A percentile compares a stretch with the other conserved stretches of the same genome.
phyloP scores from a whole-genome alignment of 1,140 invertebrate species.

The Lasioglossum albipes region DNA sequence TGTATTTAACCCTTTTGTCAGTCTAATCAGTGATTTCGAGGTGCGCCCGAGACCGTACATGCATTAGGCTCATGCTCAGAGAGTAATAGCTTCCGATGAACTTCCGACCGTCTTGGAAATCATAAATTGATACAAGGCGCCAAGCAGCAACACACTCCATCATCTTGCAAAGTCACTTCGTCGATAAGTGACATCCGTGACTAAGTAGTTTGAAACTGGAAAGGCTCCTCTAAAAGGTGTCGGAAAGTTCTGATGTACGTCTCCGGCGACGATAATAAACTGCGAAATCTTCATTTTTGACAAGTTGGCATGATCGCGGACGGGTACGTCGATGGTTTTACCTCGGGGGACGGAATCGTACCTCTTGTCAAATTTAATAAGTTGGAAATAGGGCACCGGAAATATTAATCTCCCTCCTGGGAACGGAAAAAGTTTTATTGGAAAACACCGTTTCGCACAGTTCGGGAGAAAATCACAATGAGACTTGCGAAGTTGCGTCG shows the following conservation, averaged over 20 bases:
- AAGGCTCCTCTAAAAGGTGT: conserved; percentile 28
- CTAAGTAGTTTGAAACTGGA: conserved; percentile 45
- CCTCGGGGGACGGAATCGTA: not conserved
- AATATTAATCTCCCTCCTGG: too few relatives aligned
- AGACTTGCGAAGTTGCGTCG: too few relatives aligned
- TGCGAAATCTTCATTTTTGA: conserved; percentile 12
- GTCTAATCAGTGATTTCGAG: too few relatives aligned
- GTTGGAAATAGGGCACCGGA: too few relatives aligned
- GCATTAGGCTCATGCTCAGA: not conserved
- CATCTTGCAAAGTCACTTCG: conserved; percentile 39
- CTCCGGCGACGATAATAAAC: not conserved
- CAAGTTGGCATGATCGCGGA: not conserved
- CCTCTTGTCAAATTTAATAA: too few relatives aligned
- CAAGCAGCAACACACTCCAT: conserved; percentile 11
- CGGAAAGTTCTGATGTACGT: conserved; percentile 24
- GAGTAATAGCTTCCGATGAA: not conserved
- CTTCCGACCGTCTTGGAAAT: conserved; percentile 11
- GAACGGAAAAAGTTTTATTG: too few relatives aligned
- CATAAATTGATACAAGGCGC: conserved; percentile 45
- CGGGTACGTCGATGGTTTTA: not conserved
- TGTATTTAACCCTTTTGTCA: too few relatives aligned
- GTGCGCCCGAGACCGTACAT: too few relatives aligned
- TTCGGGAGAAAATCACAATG: too few relatives aligned
- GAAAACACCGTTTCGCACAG: too few relatives aligned
- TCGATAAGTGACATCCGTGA: conserved; percentile 47